phyloP scores from a whole-genome alignment of 2,113 vertebrate genomes.

The Tylochromis polylepis region DNA sequence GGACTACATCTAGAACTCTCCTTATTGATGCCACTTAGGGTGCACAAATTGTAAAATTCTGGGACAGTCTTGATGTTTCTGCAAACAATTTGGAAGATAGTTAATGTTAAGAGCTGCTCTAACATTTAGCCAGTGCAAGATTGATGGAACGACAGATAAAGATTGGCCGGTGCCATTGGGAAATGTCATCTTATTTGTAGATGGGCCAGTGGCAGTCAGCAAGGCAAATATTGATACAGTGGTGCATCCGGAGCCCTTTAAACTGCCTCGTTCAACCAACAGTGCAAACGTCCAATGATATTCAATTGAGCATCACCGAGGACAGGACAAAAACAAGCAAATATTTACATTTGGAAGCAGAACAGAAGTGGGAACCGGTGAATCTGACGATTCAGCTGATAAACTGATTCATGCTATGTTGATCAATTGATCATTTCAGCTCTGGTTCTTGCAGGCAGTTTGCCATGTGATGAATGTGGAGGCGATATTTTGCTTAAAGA shows the following conservation, averaged over 20 bases:
- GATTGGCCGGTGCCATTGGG: neutral
- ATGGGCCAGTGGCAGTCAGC: neutral
- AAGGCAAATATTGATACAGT: neutral
- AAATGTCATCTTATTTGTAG: neutral
- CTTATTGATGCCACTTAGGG: neutral
- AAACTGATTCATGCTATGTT: neutral
- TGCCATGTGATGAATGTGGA: neutral
- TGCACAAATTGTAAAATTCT: neutral
- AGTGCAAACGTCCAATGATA: neutral
- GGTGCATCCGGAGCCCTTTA: neutral
- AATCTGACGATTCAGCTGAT: neutral
- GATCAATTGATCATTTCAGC: neutral
- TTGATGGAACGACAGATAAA: neutral
- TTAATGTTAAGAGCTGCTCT: neutral
- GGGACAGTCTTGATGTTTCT: neutral
- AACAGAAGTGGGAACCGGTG: neutral
- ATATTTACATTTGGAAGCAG: conserved; percentile 4
- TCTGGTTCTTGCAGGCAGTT: neutral
- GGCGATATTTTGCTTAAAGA: neutral
- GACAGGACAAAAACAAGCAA: neutral
- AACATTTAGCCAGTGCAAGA: neutral
- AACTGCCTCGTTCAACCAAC: neutral
- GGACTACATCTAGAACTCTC: neutral
- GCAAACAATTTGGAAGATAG: neutral
- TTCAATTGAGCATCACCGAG: neutral